phyloP scores from a whole-genome alignment of 2,888 invertebrate species.

The Melieria picta region DNA sequence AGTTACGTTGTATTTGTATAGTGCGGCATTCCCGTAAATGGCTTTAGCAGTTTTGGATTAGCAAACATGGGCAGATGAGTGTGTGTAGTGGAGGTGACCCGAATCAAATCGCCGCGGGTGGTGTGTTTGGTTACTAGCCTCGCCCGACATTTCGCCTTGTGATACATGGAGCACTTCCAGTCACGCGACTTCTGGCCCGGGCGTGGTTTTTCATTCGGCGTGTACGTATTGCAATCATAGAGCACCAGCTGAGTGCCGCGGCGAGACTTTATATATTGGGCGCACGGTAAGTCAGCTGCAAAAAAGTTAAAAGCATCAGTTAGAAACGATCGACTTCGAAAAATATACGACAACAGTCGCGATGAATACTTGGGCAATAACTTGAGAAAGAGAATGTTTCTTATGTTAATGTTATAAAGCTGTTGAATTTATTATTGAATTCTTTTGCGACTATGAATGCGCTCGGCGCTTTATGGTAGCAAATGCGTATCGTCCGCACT shows the following conservation, averaged over 20 bases:
- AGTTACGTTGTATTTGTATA: too few relatives aligned
- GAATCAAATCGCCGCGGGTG: conserved; percentile 50
- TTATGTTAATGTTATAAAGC: too few relatives aligned
- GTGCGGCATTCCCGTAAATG: too few relatives aligned
- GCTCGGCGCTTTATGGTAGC: too few relatives aligned
- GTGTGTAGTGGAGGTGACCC: conserved; percentile 54
- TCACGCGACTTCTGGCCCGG: conserved; percentile 59
- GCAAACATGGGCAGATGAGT: conserved; percentile 58
- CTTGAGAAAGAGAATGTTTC: too few relatives aligned
- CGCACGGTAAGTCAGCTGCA: conserved; percentile 9
- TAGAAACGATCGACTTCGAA: too few relatives aligned
- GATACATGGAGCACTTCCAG: conserved; percentile 66
- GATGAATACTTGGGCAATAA: too few relatives aligned
- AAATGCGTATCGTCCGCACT: too few relatives aligned
- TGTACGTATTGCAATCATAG: conserved; percentile 61
- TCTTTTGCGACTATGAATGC: too few relatives aligned
- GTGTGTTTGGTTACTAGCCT: conserved; percentile 57
- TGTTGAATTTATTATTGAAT: too few relatives aligned
- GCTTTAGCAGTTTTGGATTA: neutral
- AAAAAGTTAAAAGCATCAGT: neutral
- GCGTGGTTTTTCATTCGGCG: conserved; percentile 62
- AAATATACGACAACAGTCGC: too few relatives aligned
- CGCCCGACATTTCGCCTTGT: conserved; percentile 62
- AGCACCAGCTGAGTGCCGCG: conserved; percentile 60
- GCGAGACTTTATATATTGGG: conserved; percentile 48